phyloP scores from a whole-genome alignment of 1,140 invertebrate genomes.

The Drosophila grimshawi region DNA sequence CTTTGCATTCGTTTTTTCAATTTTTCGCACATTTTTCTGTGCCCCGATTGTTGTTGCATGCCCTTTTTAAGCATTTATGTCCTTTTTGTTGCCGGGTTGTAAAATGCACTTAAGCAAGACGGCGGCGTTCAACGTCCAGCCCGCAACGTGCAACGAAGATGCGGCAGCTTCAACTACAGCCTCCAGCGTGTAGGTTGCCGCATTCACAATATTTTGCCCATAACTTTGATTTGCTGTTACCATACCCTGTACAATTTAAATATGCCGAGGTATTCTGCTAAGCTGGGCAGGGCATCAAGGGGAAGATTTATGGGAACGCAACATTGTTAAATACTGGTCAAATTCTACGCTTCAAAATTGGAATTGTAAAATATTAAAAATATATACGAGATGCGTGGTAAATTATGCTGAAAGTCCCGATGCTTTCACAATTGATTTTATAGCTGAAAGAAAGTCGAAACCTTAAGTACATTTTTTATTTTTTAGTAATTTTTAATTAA shows the following conservation, averaged over 20 bases:
- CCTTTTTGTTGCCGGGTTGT: conserved; percentile 72
- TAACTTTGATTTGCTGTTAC: conserved; percentile 52
- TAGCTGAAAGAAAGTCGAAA: no score
- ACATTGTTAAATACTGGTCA: not conserved
- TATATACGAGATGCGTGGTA: no score
- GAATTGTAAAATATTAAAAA: no score
- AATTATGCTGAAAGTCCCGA: no score
- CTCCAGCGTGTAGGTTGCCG: conserved; percentile 33
- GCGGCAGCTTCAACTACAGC: conserved; percentile 52
- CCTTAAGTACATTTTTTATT: no score
- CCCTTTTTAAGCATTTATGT: conserved; percentile 81
- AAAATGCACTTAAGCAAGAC: conserved; percentile 76
- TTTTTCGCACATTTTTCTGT: conserved; percentile 76
- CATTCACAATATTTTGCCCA: conserved; percentile 55
- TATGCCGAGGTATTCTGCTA: not conserved
- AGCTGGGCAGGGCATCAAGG: not conserved
- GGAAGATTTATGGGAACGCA: not conserved
- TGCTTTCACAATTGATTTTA: no score
- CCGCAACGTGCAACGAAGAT: conserved; percentile 43
- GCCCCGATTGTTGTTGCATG: conserved; percentile 49
- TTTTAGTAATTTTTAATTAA: no score
- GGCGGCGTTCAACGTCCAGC: conserved; percentile 9
- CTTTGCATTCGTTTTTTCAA: conserved; percentile 54
- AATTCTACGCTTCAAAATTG: not conserved
- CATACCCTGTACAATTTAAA: conserved; percentile 34